phyloP scores from a whole-genome alignment of 53 echinoderm and acorn worm species.

The Apostichopus leukothele region DNA sequence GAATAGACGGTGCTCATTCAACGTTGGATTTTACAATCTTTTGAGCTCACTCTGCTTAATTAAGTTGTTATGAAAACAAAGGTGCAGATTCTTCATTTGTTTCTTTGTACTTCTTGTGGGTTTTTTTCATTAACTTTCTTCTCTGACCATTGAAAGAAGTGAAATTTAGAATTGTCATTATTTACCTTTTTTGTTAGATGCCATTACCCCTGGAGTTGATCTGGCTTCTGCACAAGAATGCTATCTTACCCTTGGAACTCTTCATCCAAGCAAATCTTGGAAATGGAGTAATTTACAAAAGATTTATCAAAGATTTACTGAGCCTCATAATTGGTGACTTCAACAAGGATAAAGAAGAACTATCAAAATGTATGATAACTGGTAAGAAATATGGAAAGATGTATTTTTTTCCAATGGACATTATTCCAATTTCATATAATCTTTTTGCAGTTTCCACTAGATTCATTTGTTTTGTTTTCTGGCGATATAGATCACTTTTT shows the following conservation, averaged over 20 bases:
- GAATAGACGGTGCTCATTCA: no score
- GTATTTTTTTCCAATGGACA: background rate
- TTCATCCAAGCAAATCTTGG: slow-evolving; percentile 15
- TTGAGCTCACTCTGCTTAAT: no score
- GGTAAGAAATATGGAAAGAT: background rate
- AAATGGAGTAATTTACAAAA: background rate
- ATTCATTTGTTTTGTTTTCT: no score
- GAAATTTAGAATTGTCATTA: no score
- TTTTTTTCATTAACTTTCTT: no score
- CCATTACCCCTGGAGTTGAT: slow-evolving; percentile 31
- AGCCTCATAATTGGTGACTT: background rate
- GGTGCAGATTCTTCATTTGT: no score
- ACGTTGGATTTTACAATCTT: no score
- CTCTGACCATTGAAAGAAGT: no score
- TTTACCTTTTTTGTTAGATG: background rate
- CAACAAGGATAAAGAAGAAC: background rate
- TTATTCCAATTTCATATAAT: background rate
- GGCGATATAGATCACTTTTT: no score
- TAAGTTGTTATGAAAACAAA: no score
- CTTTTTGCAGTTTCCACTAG: background rate
- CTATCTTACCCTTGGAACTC: slow-evolving; percentile 28
- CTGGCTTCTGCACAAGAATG: slow-evolving; percentile 12
- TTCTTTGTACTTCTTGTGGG: no score
- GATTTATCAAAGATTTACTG: slow-evolving; percentile 13
- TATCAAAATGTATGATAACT: background rate